Conservation (phyloP, 2,113 vertebrate species). For the Nibea albiflora region DNA sequence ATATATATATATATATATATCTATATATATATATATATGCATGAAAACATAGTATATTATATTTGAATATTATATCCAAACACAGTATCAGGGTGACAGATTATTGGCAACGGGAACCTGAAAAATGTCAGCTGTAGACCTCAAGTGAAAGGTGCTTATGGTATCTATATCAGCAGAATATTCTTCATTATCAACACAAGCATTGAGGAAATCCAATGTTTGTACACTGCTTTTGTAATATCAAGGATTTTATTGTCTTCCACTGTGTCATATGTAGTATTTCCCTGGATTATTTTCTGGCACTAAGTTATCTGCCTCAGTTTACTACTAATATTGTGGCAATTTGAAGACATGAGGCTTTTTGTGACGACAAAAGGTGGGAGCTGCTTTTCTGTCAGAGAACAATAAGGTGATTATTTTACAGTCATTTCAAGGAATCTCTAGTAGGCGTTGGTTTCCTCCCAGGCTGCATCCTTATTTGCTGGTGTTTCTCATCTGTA, state of each 20-base stretch:
- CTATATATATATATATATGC: too few species aligned
- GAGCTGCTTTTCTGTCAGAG: constrained; percentile 46
- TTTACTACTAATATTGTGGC: constrained; percentile 43
- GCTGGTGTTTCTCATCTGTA: neutral
- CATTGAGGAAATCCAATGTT: constrained; percentile 78
- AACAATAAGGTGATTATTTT: constrained; percentile 65
- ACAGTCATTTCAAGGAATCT: constrained; percentile 57
- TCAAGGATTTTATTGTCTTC: constrained; percentile 72
- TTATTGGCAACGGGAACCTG: neutral
- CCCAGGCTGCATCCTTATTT: constrained; percentile 25
- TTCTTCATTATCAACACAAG: constrained; percentile 78
- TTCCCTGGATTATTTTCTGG: constrained; percentile 50
- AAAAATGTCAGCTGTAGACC: neutral
- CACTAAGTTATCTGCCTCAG: constrained; percentile 49
- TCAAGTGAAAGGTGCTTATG: constrained; percentile 11
- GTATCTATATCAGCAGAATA: constrained; percentile 78
- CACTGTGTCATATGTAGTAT: constrained; percentile 74
- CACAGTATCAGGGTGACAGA: neutral
- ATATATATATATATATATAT: too few species aligned
- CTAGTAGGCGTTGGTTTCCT: constrained; percentile 40
- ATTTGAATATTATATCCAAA: neutral
- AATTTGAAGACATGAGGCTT: constrained; percentile 17
- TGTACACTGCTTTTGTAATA: constrained; percentile 54
- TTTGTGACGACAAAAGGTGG: constrained; percentile 31
- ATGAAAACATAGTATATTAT: too few species aligned